A percentile compares a stretch with the other conserved stretches of the same genome.
phyloP scores from a whole-genome alignment of 2,113 vertebrate genomes.

The Scortum barcoo region DNA sequence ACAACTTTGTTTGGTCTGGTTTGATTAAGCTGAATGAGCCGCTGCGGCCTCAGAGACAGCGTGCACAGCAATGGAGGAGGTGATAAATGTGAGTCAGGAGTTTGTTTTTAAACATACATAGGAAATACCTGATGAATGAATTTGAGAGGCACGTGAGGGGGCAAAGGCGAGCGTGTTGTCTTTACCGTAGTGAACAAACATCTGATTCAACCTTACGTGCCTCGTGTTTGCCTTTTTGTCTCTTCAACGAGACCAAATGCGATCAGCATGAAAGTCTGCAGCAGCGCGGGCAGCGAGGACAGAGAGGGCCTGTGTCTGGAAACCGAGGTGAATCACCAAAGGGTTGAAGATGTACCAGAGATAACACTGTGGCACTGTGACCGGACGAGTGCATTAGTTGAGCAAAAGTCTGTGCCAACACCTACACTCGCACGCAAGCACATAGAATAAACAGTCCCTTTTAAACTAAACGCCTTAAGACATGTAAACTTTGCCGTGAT shows the following conservation, averaged over 20 bases:
- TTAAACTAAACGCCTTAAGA: slow-evolving; percentile 3
- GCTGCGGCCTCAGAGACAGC: not conserved
- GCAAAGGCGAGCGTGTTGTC: slow-evolving; percentile 26
- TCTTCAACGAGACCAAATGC: slow-evolving; percentile 25
- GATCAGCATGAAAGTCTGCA: not conserved
- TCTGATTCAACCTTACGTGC: slow-evolving; percentile 29
- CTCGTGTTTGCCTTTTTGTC: not conserved
- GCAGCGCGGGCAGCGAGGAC: not conserved
- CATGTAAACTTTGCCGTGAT: not conserved
- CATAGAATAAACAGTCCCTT: not conserved
- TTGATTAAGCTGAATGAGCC: not conserved
- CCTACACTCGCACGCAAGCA: not conserved
- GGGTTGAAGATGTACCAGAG: slow-evolving; percentile 33
- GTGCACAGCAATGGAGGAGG: slow-evolving; percentile 10
- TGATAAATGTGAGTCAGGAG: slow-evolving; percentile 47
- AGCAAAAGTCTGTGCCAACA: slow-evolving; percentile 8
- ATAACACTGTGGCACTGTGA: slow-evolving; percentile 20
- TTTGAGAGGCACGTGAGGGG: not conserved
- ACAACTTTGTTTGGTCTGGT: slow-evolving; percentile 17
- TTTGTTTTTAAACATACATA: slow-evolving; percentile 50
- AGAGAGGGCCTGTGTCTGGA: slow-evolving; percentile 43
- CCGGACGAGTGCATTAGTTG: slow-evolving; percentile 17
- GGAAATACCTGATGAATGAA: slow-evolving; percentile 63
- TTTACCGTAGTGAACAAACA: slow-evolving; percentile 6
- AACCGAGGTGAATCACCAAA: slow-evolving; percentile 50